Percentiles rank a stretch among this genome's conserved stretches.
Evolutionary conservation across 23 tunicate species (phyloP).

Genomic region (Styela clava): DNA sequence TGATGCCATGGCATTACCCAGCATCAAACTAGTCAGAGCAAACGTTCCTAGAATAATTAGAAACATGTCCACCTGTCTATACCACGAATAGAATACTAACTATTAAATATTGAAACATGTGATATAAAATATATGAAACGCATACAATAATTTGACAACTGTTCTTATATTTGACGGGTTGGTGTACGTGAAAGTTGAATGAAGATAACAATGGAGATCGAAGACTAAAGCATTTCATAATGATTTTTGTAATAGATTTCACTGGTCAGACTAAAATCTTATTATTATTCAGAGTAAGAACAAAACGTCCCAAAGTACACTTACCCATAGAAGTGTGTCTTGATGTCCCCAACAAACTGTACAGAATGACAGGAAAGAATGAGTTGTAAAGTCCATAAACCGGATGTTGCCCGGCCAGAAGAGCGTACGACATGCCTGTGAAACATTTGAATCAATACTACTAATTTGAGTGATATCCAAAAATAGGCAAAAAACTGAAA

Average conservation of each 20-base stretch:
- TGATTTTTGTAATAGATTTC: too few relatives aligned
- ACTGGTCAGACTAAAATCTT: not conserved
- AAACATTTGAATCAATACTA: too few relatives aligned
- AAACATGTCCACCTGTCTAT: not conserved
- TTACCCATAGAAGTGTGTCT: slow-evolving; percentile 67
- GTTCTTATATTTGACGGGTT: too few relatives aligned
- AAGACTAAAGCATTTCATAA: too few relatives aligned
- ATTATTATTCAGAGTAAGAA: not conserved
- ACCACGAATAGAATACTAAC: not conserved
- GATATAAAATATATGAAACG: not conserved
- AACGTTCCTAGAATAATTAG: slow-evolving; percentile 35
- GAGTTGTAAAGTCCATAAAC: slow-evolving; percentile 67
- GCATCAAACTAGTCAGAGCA: slow-evolving; percentile 73
- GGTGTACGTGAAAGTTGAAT: too few relatives aligned
- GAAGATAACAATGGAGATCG: too few relatives aligned
- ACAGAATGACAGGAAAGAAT: slow-evolving; percentile 55
- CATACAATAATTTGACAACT: not conserved
- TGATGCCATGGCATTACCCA: slow-evolving; percentile 45
- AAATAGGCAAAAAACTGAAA: too few relatives aligned
- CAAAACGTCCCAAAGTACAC: not conserved
- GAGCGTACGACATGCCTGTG: slow-evolving; percentile 63
- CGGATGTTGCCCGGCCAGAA: slow-evolving; percentile 75
- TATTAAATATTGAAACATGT: too few relatives aligned
- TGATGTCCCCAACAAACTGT: slow-evolving; percentile 51
- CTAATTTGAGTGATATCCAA: too few relatives aligned